Base-by-base conservation (phyloP, 1,140 invertebrate species). In the Spodoptera litura region DNA sequence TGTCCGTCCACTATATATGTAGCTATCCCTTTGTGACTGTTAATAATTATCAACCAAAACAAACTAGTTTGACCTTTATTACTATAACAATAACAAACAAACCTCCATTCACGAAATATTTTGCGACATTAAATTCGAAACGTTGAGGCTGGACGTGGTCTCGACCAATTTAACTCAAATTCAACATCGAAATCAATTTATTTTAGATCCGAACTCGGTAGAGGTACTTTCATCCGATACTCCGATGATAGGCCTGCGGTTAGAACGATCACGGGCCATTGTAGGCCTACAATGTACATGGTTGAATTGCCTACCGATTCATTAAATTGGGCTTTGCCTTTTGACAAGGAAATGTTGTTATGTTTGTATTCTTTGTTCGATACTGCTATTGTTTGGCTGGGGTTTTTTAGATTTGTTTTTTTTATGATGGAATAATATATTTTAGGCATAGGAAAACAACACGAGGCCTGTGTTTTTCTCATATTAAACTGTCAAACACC, bases 261-360 rank as follows among this genome's bases (percentile, higher is more conserved):
- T 53, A 27, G 20, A 31, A 13, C 66, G 20, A 70, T 53, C 66
- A 70, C 66, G 66, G 49, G n/a, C 66, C 25, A 53, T 53, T 70
- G 49, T 52, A 49, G 6, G 51, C 11, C 12, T 12, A 70, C 66
- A 53, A 70, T 70, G 49, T 70, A 53, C 49, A 31, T 25, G 49
- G 4, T 35, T 25, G 25, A 70, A 70, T 53, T 53, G 66, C 49
- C 25, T 49, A 53, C 31, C 49, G 25, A 70, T 53, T 70, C 44
- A 70, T 53, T 70, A 31, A 70, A 70, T 70, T 53, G 66, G 20
- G 13, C 4, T 70, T 53, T 52, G 66, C 25, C 15, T 70, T 70
- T 70, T 70, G 27, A 52, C 66, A 70, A 70, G 25, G 51, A 70
- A 53, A 53, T 70, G 49, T 70, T 53, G 15, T 13, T 64, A 64